Evolutionary conservation across 2,888 invertebrate genomes (phyloP).

Genomic region (Muscina levida): DNA sequence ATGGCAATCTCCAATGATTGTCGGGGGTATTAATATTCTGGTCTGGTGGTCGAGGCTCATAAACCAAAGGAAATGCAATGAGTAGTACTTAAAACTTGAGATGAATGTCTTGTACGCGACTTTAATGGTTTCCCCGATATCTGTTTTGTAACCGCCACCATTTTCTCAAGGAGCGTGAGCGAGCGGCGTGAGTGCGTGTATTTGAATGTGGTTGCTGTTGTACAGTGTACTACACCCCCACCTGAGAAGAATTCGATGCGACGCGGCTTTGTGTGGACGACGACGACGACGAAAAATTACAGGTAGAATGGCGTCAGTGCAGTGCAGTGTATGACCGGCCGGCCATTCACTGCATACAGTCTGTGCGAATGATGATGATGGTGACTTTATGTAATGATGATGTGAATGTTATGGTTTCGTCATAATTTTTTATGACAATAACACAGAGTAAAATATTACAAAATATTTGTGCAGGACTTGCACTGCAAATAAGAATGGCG

Average conservation of each 20-base stretch:
- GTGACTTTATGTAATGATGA: background rate
- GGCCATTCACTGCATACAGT: too few species aligned
- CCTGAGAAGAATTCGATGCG: background rate
- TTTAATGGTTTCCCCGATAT: slow-evolving; percentile 57
- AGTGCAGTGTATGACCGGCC: too few species aligned
- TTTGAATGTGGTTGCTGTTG: background rate
- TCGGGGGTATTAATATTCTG: slow-evolving; percentile 67
- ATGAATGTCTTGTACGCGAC: slow-evolving; percentile 62
- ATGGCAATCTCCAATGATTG: slow-evolving; percentile 57
- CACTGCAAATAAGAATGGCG: too few species aligned
- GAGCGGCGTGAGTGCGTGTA: background rate
- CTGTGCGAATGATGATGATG: background rate
- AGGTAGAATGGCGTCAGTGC: slow-evolving; percentile 18
- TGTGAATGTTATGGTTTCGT: background rate
- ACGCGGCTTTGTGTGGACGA: too few species aligned
- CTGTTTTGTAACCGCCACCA: background rate
- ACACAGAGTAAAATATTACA: too few species aligned
- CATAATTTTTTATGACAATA: background rate
- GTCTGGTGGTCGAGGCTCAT: slow-evolving; percentile 60
- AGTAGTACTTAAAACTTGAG: slow-evolving; percentile 63
- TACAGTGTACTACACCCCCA: background rate
- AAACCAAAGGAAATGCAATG: slow-evolving; percentile 66
- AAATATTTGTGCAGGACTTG: too few species aligned
- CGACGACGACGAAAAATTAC: too few species aligned
- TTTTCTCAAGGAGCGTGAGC: background rate